These are phyloP conservation scores for Drosophila bifasciata DNA, from an alignment of 1,140 invertebrate species.

Conservation along the genomic window DNA sequence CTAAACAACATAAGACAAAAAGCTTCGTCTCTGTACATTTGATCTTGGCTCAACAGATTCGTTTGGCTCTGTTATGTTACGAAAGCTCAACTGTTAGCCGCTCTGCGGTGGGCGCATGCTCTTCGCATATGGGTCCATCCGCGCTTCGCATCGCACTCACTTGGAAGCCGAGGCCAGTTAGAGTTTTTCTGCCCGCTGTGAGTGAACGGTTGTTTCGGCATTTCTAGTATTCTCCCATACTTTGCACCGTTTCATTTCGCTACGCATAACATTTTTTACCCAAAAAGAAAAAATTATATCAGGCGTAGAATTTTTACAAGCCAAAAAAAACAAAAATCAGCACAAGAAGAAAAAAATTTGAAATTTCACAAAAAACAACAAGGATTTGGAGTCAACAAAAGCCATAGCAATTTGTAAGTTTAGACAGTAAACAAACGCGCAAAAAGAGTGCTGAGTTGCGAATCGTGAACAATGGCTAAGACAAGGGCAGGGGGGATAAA, in stretches of 20 bases:
- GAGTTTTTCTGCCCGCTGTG: constrained; percentile 48
- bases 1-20: not conserved
- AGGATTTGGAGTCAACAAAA: not conserved
- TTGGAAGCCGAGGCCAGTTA: constrained; percentile 36
- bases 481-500: not conserved
- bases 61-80: constrained; percentile 29
- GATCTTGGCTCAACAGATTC: constrained; percentile 32
- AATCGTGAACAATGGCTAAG: too few species aligned
- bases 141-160: constrained; percentile 18
- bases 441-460: constrained; percentile 2
- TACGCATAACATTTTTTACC: constrained; percentile 59
- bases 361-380: constrained; percentile 8
- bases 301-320: constrained; percentile 36
- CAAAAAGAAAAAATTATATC: constrained; percentile 16
- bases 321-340: constrained; percentile 31
- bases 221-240: constrained; percentile 4
- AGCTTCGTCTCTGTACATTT: constrained; percentile 27
- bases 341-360: constrained; percentile 23
- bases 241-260: constrained; percentile 38
- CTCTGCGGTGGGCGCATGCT: constrained; percentile 32
- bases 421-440: constrained; percentile 30
- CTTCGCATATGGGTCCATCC: constrained; percentile 31
- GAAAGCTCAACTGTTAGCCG: constrained; percentile 30
- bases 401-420: constrained; percentile 25
- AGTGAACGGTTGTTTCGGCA: constrained; percentile 32